Evolutionary conservation across 2,113 vertebrate genomes (phyloP).

Genomic region (Hiodon tergisus): DNA sequence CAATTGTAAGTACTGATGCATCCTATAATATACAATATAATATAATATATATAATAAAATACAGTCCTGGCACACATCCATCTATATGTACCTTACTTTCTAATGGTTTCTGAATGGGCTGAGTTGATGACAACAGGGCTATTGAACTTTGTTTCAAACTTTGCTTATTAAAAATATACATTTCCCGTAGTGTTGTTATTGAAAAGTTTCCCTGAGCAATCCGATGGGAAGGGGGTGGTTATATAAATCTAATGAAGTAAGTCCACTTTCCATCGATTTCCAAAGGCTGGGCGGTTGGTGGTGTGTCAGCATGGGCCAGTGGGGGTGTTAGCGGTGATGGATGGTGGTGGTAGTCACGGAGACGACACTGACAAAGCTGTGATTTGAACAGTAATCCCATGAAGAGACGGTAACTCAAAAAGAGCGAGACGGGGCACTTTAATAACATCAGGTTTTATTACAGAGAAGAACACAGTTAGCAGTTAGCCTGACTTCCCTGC

Average conservation of each 20-base stretch:
- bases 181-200: no score
- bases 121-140: no score
- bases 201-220: no score
- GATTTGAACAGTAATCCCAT: conserved; percentile 46
- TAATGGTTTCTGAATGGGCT: no score
- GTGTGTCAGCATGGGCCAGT: background rate
- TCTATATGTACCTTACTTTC: no score
- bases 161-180: no score
- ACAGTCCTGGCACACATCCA: no score
- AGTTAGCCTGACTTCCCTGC: conserved; percentile 38
- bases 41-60: no score
- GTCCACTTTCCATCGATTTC: no score
- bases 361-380: conserved; percentile 45
- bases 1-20: no score
- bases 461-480: conserved; percentile 51
- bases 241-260: background rate
- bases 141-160: no score
- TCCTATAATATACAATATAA: no score
- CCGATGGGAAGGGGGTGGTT: background rate
- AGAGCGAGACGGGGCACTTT: conserved; percentile 37
- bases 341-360: conserved; percentile 40
- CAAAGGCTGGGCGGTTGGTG: background rate
- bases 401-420: conserved; percentile 45
- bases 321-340: conserved; percentile 38
- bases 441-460: conserved; percentile 61